A percentile compares a stretch with the other conserved stretches of the same genome.
Evolutionary conservation across 2,113 vertebrate genomes (phyloP).

Genomic region (Oryzias javanicus): DNA sequence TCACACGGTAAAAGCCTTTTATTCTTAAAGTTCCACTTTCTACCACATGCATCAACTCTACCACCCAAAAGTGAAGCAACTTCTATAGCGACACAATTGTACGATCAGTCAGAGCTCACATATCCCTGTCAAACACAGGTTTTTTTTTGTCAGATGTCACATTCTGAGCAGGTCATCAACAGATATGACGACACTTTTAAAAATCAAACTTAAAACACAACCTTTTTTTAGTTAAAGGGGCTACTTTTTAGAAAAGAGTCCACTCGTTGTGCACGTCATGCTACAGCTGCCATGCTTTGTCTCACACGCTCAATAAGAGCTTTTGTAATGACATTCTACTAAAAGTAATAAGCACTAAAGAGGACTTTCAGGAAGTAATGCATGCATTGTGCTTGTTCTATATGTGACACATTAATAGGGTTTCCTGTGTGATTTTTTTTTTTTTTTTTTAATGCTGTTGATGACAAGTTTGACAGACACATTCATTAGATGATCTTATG

Average conservation of each 20-base stretch:
- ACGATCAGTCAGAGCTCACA: background rate
- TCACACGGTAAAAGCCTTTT: slow-evolving; percentile 9
- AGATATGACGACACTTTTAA: too few species aligned
- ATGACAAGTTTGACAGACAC: background rate
- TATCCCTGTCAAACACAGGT: too few species aligned
- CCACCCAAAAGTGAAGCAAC: slow-evolving; percentile 1
- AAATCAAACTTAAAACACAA: slow-evolving; percentile 1
- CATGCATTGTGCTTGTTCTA: background rate
- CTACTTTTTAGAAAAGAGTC: slow-evolving; percentile 29
- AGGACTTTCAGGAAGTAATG: slow-evolving; percentile 11
- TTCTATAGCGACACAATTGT: background rate
- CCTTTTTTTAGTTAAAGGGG: background rate
- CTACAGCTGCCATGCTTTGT: slow-evolving; percentile 16
- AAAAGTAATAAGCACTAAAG: background rate
- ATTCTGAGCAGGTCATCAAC: too few species aligned
- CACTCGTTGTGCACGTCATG: slow-evolving; percentile 11
- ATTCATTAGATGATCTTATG: too few species aligned
- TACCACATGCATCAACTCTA: background rate
- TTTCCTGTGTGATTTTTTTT: slow-evolving; percentile 11
- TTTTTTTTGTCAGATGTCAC: too few species aligned
- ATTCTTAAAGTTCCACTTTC: background rate
- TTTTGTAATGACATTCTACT: background rate
- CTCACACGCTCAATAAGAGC: background rate
- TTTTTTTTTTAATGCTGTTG: background rate
- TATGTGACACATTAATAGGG: slow-evolving; percentile 5